These are phyloP conservation scores for Pomacea canaliculata DNA, from an alignment of 2,888 invertebrate species.

Conservation along the genomic window DNA sequence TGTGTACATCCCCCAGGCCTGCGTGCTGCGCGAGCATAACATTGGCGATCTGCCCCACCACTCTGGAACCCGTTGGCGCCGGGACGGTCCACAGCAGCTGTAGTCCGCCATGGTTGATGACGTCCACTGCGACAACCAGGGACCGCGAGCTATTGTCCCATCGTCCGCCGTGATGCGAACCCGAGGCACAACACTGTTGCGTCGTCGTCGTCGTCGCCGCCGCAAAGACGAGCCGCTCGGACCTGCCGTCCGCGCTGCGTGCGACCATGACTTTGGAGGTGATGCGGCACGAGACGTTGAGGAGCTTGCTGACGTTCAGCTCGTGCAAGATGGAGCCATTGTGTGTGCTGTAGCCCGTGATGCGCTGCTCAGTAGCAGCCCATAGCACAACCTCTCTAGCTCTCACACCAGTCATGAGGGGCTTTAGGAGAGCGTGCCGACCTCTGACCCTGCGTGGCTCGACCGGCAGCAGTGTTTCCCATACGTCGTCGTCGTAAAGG, in stretches of 20 bases:
- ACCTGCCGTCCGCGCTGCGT: background rate
- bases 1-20: background rate
- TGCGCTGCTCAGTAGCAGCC: background rate
- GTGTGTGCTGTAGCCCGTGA: conserved; percentile 14
- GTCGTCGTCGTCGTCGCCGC: background rate
- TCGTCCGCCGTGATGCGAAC: background rate
- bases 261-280: conserved; percentile 26
- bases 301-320: conserved; percentile 12
- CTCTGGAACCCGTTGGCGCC: background rate
- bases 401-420: background rate
- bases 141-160: background rate
- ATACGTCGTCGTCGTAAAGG: conserved; percentile 12
- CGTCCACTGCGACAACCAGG: conserved; percentile 1
- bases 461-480: background rate
- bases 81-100: conserved; percentile 16
- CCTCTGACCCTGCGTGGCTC: background rate
- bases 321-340: conserved; percentile 9
- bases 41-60: conserved; percentile 20
- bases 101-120: background rate
- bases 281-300: conserved; percentile 16
- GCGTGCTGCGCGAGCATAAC: background rate
- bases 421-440: background rate
- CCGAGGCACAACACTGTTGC: background rate
- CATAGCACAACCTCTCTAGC: background rate
- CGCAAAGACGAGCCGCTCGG: conserved; percentile 13